These are phyloP conservation scores for Rhagoletis pomonella DNA, from an alignment of 1,140 invertebrate genomes.

Conservation along the genomic window DNA sequence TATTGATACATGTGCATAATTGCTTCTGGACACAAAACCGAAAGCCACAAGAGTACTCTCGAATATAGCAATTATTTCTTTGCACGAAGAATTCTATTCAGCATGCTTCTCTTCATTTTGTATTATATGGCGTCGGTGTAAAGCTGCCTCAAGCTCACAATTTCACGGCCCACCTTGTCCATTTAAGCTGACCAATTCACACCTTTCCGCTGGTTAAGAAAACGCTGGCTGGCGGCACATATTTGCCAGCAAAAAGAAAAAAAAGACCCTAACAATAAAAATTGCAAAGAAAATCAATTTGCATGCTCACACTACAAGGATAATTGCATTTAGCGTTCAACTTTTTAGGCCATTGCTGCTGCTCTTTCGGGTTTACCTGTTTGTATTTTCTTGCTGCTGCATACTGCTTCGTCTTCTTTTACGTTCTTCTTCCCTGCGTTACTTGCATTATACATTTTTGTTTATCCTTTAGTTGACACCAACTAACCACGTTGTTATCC, in stretches of 20 bases:
- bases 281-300: slow-evolving; percentile 43
- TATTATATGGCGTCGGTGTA: not conserved
- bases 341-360: not conserved
- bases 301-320: slow-evolving; percentile 33
- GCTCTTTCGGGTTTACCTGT: not conserved
- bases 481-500: slow-evolving; percentile 49
- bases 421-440: not conserved
- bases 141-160: slow-evolving; percentile 22
- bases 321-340: slow-evolving; percentile 32
- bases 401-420: not conserved
- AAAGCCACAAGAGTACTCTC: not conserved
- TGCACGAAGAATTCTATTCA: not conserved
- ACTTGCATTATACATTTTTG: slow-evolving; percentile 18
- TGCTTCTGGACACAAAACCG: not conserved
- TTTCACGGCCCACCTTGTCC: slow-evolving; percentile 32
- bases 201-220: slow-evolving; percentile 14
- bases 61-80: slow-evolving; percentile 33
- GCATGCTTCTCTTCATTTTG: not conserved
- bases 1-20: slow-evolving; percentile 26
- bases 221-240: not conserved
- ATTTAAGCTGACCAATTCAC: slow-evolving; percentile 22
- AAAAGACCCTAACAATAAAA: not conserved
- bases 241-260: not conserved
- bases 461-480: slow-evolving; percentile 49
- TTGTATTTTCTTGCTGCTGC: not conserved